A percentile compares a stretch with the other conserved stretches of the same genome.
Evolutionary conservation across 2,888 invertebrate genomes (phyloP).

Genomic region (Acanthococcus lagerstroemiae): DNA sequence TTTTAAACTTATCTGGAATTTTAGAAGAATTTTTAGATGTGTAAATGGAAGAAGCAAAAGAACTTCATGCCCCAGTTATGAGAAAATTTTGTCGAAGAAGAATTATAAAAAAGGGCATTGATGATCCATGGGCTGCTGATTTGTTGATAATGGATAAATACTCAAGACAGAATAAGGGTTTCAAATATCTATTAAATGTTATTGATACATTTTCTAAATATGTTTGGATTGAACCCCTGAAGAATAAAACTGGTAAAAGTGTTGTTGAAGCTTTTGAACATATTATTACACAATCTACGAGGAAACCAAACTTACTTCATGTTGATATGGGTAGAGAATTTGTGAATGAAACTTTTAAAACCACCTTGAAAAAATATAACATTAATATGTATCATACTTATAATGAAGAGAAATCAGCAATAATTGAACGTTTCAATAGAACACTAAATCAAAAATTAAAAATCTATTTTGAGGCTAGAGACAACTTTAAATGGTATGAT

Average conservation of each 20-base stretch:
- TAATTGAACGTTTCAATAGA: slow-evolving; percentile 12
- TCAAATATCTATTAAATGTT: slow-evolving; percentile 33
- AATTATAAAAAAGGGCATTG: slow-evolving; percentile 8
- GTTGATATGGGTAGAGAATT: slow-evolving; percentile 35
- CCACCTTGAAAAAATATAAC: slow-evolving; percentile 8
- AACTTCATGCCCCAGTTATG: slow-evolving; percentile 16
- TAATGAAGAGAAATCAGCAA: slow-evolving; percentile 15
- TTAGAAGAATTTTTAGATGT: slow-evolving; percentile 6
- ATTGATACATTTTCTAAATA: slow-evolving; percentile 36
- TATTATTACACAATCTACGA: slow-evolving; percentile 33
- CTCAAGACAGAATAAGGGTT: slow-evolving; percentile 32
- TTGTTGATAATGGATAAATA: slow-evolving; percentile 24
- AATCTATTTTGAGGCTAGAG: slow-evolving; percentile 6
- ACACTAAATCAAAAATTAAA: slow-evolving; percentile 22
- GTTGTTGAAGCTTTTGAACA: slow-evolving; percentile 34
- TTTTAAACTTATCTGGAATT: slow-evolving; percentile 1
- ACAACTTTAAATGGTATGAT: slow-evolving; percentile 11
- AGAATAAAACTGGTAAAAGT: slow-evolving; percentile 33
- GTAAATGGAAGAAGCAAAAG: slow-evolving; percentile 8
- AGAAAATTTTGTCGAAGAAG: slow-evolving; percentile 16
- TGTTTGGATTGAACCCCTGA: slow-evolving; percentile 35
- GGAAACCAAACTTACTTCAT: slow-evolving; percentile 33
- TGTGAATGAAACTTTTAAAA: slow-evolving; percentile 8
- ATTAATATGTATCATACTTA: slow-evolving; percentile 17
- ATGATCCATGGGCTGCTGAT: slow-evolving; percentile 31